Conservation (phyloP, 2,888 invertebrate species). For the Stenoptilia bipunctidactyla region DNA sequence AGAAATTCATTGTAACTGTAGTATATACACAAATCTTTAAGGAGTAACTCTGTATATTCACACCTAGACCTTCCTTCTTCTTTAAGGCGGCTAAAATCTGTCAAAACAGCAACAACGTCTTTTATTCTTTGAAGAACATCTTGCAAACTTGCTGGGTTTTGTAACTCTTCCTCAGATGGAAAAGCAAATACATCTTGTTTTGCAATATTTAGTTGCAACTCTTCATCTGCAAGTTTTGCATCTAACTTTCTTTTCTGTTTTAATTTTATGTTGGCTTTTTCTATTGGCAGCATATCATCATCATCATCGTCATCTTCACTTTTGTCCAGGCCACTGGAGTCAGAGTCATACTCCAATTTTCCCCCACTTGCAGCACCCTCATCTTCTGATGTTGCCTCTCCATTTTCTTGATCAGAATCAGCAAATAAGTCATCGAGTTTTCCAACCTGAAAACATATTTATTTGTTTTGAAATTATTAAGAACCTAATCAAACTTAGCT, state of each 20-base stretch:
- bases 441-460: slow-evolving; percentile 40
- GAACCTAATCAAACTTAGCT: too few relatives aligned
- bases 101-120: slow-evolving; percentile 83
- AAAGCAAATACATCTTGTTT: slow-evolving; percentile 84
- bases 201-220: slow-evolving; percentile 84
- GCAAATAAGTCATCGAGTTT: slow-evolving; percentile 67
- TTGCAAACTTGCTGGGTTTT: slow-evolving; percentile 80
- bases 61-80: slow-evolving; percentile 78
- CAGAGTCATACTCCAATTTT: slow-evolving; percentile 44
- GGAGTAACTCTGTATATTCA: slow-evolving; percentile 86
- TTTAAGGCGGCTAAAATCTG: slow-evolving; percentile 81
- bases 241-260: slow-evolving; percentile 79
- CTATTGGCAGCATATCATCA: slow-evolving; percentile 85
- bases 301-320: slow-evolving; percentile 56
- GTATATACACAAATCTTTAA: slow-evolving; percentile 89
- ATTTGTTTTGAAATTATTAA: too few relatives aligned
- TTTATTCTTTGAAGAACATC: slow-evolving; percentile 91
- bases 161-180: slow-evolving; percentile 81
- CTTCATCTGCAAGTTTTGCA: slow-evolving; percentile 81
- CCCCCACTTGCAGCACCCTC: slow-evolving; percentile 29
- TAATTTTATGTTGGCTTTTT: slow-evolving; percentile 84
- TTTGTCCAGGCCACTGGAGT: slow-evolving; percentile 40
- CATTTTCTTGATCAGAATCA: slow-evolving; percentile 53
- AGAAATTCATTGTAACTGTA: slow-evolving; percentile 98
- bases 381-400: slow-evolving; percentile 37